These are phyloP conservation scores for Drosophila chauvacae DNA, from an alignment of 1,140 invertebrate species.

Conservation along the genomic window DNA sequence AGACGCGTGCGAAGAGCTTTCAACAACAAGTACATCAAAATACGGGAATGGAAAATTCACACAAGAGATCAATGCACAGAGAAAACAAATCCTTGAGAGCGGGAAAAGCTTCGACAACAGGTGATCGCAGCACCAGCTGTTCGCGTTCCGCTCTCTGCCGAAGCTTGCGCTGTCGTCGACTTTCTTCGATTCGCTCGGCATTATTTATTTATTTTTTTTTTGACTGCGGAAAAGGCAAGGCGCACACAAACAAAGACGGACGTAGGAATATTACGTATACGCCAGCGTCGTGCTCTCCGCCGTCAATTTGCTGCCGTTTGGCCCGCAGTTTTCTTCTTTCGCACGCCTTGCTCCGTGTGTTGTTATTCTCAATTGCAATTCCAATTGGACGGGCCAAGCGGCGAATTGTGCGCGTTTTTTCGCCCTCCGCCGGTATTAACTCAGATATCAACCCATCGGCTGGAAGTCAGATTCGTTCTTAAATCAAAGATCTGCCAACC, in stretches of 20 bases:
- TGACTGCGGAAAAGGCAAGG: slow-evolving; percentile 74
- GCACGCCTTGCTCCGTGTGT: slow-evolving; percentile 59
- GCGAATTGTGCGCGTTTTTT: slow-evolving; percentile 51
- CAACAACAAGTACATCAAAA: not conserved
- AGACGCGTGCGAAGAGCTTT: slow-evolving; percentile 11
- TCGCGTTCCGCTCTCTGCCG: slow-evolving; percentile 5
- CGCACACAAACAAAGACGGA: slow-evolving; percentile 26
- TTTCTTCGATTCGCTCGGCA: slow-evolving; percentile 17
- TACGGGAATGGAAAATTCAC: not conserved
- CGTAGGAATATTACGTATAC: slow-evolving; percentile 70
- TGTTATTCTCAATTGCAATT: slow-evolving; percentile 78
- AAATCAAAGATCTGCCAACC: not conserved
- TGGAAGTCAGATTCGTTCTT: slow-evolving; percentile 10
- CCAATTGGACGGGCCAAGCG: slow-evolving; percentile 60
- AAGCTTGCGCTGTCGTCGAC: slow-evolving; percentile 12
- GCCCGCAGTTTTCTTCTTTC: slow-evolving; percentile 69
- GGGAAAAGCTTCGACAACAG: slow-evolving; percentile 42
- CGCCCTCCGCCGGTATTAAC: not conserved
- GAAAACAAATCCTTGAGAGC: slow-evolving; percentile 39
- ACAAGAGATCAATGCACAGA: too few relatives aligned
- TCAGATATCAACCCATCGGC: not conserved
- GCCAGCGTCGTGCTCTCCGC: slow-evolving; percentile 46
- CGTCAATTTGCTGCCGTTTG: slow-evolving; percentile 45
- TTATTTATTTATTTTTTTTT: slow-evolving; percentile 48
- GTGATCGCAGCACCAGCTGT: slow-evolving; percentile 60